phyloP scores from a whole-genome alignment of 2,888 invertebrate species.

The Caenorhabditis virilis region DNA sequence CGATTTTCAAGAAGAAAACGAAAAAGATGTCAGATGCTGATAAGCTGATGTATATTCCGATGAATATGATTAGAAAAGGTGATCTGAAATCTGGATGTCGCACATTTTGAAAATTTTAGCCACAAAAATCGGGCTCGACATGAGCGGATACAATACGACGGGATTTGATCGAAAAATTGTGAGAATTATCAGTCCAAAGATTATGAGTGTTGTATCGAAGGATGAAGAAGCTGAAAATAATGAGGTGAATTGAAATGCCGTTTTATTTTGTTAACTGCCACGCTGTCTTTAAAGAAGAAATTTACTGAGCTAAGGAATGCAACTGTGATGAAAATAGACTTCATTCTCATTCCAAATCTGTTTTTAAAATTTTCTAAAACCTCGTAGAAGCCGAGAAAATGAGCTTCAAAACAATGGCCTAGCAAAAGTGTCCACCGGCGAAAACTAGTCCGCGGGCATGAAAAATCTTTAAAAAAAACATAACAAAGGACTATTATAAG shows the following conservation, averaged over 20 bases:
- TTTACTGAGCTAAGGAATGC: too few relatives aligned
- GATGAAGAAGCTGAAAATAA: conserved; percentile 20
- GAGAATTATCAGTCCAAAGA: conserved; percentile 34
- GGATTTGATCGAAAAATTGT: conserved; percentile 49
- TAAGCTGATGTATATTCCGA: conserved; percentile 20
- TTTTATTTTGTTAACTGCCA: too few relatives aligned
- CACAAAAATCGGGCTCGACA: conserved; percentile 38
- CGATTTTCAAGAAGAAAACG: conserved; percentile 19
- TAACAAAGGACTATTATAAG: too few relatives aligned
- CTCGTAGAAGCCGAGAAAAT: too few relatives aligned
- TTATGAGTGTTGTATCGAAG: conserved; percentile 25
- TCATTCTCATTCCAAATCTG: too few relatives aligned
- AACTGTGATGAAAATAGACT: too few relatives aligned
- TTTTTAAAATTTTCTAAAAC: too few relatives aligned
- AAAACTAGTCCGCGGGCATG: too few relatives aligned
- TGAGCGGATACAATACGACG: conserved; percentile 50
- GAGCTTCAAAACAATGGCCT: too few relatives aligned
- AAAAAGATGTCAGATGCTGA: conserved; percentile 35
- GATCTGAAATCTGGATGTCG: conserved; percentile 4
- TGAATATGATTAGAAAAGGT: conserved; percentile 32
- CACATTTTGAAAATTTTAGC: conserved; percentile 1
- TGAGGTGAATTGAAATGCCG: conserved; percentile 15
- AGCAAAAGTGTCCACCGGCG: too few relatives aligned
- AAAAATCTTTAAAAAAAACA: too few relatives aligned
- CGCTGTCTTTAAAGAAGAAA: too few relatives aligned